These are phyloP conservation scores for Pheucticus melanocephalus DNA, from an alignment of 2,113 vertebrate genomes.

Conservation along the genomic window DNA sequence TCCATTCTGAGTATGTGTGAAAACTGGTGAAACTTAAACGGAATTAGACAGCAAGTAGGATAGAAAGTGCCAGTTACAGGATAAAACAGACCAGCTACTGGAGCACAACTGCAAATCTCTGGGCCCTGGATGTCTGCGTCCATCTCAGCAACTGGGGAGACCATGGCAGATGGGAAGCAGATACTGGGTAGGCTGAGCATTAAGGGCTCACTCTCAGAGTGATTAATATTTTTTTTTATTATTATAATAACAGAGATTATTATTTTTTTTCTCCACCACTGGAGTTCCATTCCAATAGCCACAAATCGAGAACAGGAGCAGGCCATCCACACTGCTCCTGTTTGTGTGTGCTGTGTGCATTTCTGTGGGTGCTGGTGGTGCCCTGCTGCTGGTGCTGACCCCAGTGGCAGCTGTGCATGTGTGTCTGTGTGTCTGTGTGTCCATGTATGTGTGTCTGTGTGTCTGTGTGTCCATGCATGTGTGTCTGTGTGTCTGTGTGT, in stretches of 20 bases:
- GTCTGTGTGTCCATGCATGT: no score
- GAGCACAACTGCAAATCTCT: not conserved
- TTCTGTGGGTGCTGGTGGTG: not conserved
- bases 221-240: not conserved
- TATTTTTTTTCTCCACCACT: no score
- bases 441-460: no score
- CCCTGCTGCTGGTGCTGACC: not conserved
- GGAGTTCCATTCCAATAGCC: not conserved
- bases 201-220: not conserved
- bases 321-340: not conserved
- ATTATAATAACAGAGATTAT: not conserved
- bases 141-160: rapidly evolving
- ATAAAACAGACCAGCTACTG: not conserved
- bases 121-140: rapidly evolving
- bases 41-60: not conserved
- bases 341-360: not conserved
- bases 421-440: no score
- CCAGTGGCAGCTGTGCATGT: rapidly evolving
- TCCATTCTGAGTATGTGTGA: not conserved
- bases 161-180: not conserved
- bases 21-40: not conserved
- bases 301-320: not conserved
- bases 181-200: not conserved
- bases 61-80: not conserved
- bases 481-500: no score